phyloP scores from a whole-genome alignment of 1,140 invertebrate genomes.

The Pomacea maculata region DNA sequence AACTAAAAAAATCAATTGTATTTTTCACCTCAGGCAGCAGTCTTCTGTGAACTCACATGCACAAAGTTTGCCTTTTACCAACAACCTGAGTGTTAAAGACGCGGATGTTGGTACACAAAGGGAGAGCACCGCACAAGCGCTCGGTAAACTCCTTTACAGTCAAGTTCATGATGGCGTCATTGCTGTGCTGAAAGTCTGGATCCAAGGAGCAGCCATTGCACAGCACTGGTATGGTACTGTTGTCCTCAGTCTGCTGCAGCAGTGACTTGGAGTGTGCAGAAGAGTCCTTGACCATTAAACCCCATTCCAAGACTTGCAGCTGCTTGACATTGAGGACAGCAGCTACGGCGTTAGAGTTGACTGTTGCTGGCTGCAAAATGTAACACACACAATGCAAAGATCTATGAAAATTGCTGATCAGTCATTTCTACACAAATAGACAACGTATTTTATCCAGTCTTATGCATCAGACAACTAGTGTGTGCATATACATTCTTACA shows the following conservation, averaged over 20 bases:
- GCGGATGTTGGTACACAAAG: background rate
- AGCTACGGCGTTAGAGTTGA: slow-evolving; percentile 42
- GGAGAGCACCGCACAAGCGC: slow-evolving; percentile 1
- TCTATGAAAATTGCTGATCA: too few species aligned
- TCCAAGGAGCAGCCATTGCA: slow-evolving; percentile 3
- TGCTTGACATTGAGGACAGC: slow-evolving; percentile 31
- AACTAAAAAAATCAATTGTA: too few species aligned
- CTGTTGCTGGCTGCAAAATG: slow-evolving; percentile 30
- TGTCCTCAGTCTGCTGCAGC: too few species aligned
- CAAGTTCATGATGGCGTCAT: background rate
- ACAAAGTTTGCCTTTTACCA: background rate
- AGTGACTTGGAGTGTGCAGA: background rate
- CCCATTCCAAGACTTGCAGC: slow-evolving; percentile 44
- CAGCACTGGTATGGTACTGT: slow-evolving; percentile 4
- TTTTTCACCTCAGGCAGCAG: too few species aligned
- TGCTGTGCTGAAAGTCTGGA: background rate
- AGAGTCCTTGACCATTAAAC: slow-evolving; percentile 27
- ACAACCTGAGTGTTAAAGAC: slow-evolving; percentile 23
- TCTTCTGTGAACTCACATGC: too few species aligned
- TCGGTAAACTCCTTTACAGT: slow-evolving; percentile 14
- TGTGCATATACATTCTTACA: too few species aligned
- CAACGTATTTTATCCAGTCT: too few species aligned
- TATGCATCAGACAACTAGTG: too few species aligned
- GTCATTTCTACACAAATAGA: too few species aligned
- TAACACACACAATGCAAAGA: too few species aligned